These are phyloP conservation scores for Drosophila lutescens DNA, from an alignment of 2,888 invertebrate genomes.

Conservation along the genomic window DNA sequence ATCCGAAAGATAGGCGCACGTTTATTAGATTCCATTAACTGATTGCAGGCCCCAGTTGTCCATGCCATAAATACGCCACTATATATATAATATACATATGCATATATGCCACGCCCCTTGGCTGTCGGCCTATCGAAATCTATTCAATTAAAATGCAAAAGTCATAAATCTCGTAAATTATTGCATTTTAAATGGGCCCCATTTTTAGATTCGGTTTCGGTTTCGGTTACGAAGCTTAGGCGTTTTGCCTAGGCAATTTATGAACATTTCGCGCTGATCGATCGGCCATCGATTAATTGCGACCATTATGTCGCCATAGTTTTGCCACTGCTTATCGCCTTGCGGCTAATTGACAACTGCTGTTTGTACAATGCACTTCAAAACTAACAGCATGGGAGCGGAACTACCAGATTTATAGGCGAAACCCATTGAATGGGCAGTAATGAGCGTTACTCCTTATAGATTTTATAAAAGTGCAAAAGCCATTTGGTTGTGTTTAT, in stretches of 20 bases:
- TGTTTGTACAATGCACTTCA: background rate
- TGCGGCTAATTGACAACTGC: conserved; percentile 21
- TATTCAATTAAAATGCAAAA: conserved; percentile 69
- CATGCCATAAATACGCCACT: conserved; percentile 31
- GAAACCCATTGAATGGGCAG: background rate
- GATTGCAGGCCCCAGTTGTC: conserved; percentile 55
- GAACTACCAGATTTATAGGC: background rate
- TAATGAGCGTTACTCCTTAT: background rate
- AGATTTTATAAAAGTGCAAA: background rate
- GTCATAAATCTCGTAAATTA: conserved; percentile 67
- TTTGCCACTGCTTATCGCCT: conserved; percentile 19
- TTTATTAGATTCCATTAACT: conserved; percentile 81
- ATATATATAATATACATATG: background rate
- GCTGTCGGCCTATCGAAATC: conserved; percentile 62
- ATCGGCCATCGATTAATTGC: conserved; percentile 34
- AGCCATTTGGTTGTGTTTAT: too few species aligned
- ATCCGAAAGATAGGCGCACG: conserved; percentile 72
- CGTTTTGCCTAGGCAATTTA: conserved; percentile 25
- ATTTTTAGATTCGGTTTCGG: conserved; percentile 17
- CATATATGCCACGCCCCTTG: conserved; percentile 51
- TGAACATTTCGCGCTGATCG: conserved; percentile 30
- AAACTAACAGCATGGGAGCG: background rate
- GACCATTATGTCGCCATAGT: conserved; percentile 27
- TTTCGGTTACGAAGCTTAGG: conserved; percentile 11
- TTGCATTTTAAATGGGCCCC: conserved; percentile 62